Conservation (phyloP, 2,888 invertebrate genomes). For the Philhelius pedissequus region DNA sequence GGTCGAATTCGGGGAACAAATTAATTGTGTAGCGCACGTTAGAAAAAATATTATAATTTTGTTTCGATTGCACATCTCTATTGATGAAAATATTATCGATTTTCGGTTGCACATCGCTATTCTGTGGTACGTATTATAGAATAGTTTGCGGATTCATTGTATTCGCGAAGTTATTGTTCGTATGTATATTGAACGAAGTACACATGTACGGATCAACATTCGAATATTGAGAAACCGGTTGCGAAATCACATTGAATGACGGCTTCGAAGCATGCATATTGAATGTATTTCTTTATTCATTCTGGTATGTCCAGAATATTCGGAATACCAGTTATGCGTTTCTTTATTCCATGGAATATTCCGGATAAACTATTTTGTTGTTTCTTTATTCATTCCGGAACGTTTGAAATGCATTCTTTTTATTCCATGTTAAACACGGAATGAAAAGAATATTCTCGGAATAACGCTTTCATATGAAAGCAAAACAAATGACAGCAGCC, state of each 20-base stretch:
- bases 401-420: too few relatives aligned
- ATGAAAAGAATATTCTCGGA: too few relatives aligned
- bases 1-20: conserved; percentile 34
- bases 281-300: too few relatives aligned
- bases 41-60: neutral
- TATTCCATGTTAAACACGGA: too few relatives aligned
- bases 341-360: too few relatives aligned
- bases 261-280: neutral
- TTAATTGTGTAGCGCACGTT: neutral
- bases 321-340: too few relatives aligned
- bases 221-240: neutral
- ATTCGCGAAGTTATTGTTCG: neutral
- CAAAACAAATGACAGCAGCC: too few relatives aligned
- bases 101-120: neutral
- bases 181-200: neutral
- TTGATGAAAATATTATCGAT: neutral
- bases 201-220: neutral
- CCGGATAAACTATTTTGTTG: too few relatives aligned
- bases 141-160: neutral
- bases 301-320: too few relatives aligned
- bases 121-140: neutral
- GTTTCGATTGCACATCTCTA: neutral
- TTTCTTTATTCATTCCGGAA: too few relatives aligned
- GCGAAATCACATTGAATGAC: neutral
- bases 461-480: too few relatives aligned